phyloP scores from a whole-genome alignment of 2,113 vertebrate species.

The Bagarius yarrelli region DNA sequence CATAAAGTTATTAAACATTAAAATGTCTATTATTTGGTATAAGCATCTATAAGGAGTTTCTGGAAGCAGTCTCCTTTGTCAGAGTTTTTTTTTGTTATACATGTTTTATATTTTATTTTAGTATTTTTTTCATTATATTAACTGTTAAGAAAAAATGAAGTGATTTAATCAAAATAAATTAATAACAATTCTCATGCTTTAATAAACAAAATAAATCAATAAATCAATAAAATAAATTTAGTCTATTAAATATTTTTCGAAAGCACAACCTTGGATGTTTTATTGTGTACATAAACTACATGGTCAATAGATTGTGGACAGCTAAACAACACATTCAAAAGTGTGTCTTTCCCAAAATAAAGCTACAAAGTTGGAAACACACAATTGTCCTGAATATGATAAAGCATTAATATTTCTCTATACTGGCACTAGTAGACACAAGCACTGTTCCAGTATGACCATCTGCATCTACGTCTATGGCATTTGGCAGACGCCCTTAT shows the following conservation, averaged over 20 bases:
- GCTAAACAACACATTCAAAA: no score
- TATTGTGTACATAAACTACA: neutral
- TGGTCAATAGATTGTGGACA: no score
- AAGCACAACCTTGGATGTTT: neutral
- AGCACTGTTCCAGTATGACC: no score
- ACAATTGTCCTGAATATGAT: no score
- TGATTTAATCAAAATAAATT: neutral
- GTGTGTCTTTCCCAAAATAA: no score
- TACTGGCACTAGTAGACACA: no score
- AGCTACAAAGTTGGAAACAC: no score
- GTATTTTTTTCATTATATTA: neutral
- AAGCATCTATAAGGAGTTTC: neutral
- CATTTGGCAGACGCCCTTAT: no score
- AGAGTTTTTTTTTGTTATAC: neutral
- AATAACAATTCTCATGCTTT: neutral
- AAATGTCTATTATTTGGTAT: neutral
- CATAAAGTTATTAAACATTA: neutral
- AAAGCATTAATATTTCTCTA: no score
- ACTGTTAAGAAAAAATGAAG: neutral
- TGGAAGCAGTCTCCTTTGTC: neutral
- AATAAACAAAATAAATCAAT: neutral
- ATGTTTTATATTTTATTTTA: neutral
- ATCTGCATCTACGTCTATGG: no score
- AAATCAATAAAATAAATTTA: neutral
- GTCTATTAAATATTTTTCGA: neutral